Base-by-base conservation (phyloP, 2,113 vertebrate genomes). In the Elephantulus edwardii region DNA sequence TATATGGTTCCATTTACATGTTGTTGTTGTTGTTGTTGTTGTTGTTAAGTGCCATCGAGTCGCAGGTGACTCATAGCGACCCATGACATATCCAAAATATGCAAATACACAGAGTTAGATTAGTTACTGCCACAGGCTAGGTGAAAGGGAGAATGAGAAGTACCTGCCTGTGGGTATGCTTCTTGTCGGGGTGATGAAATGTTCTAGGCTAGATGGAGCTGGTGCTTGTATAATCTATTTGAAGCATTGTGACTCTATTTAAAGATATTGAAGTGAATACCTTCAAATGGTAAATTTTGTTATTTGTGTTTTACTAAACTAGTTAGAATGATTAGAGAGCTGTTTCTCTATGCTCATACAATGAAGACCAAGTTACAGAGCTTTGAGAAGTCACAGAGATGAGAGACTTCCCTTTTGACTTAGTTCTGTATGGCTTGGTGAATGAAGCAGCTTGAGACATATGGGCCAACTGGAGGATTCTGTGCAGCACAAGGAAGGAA, bases 261-360 rank as follows among this genome's bases (percentile, higher is more conserved):
- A 42, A 12, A 58, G 40, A 40, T 26, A 38, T 48, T 78, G 56
- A 66, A 12, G 8, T 26, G 12, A 20, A 76, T 2, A 74, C 13
- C 74, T 95, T 80, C 52, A 76, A 76, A 46, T 50, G 24, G 80
- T 87, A 72, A 28, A 38, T 70, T 83, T 76, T 52, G 50, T 30
- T 75, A 35, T 58, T 20, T 38, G 12, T 40, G 46, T 81, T 62
- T 68, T 68, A 14, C 17, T 9, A 7, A 40, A 38, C 52, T 40
- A 19, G 46, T 11, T 7, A 54, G 17, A 24, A 70, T 11, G 16
- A 68, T 19, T 33, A 50, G 56, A 86, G 3, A 71, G 14, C 6
- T 60, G 6, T 62, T 85, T 54, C 28, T 93, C 30, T 77, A n/a
- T 66, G 68, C 77, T 30, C 58, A 52, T 30, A 44, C 14, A 44